A percentile compares a stretch with the other conserved stretches of the same genome.
Evolutionary conservation across 2,888 invertebrate genomes (phyloP).

Genomic region (Folsomia manolachei): DNA sequence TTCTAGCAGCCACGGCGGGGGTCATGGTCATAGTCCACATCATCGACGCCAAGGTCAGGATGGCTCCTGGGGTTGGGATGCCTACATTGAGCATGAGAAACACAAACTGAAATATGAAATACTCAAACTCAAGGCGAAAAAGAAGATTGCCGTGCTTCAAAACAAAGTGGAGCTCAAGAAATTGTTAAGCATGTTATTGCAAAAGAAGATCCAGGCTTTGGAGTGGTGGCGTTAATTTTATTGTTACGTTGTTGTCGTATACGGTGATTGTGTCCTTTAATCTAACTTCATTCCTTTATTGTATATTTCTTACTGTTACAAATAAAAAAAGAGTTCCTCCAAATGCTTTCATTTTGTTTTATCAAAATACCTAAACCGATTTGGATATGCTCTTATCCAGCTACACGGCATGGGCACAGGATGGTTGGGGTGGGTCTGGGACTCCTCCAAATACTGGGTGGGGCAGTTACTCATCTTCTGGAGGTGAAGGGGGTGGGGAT

Average conservation of each 20-base stretch:
- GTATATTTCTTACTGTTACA: too few species aligned
- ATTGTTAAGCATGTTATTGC: conserved; percentile 47
- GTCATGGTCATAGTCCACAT: conserved; percentile 7
- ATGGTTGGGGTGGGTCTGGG: conserved; percentile 23
- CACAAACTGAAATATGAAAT: conserved; percentile 50
- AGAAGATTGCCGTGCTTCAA: conserved; percentile 49
- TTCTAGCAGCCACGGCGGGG: conserved; percentile 3
- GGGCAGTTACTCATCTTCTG: conserved; percentile 12
- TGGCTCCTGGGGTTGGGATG: conserved; percentile 37
- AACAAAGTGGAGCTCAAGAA: conserved; percentile 50
- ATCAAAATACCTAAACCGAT: too few species aligned
- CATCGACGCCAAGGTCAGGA: conserved; percentile 22
- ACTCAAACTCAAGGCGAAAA: conserved; percentile 49
- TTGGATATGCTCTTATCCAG: background rate
- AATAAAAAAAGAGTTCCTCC: too few species aligned
- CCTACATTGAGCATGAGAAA: conserved; percentile 49
- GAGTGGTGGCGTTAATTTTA: conserved; percentile 42
- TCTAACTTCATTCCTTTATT: too few species aligned
- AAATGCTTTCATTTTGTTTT: too few species aligned
- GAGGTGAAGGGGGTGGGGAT: conserved; percentile 7
- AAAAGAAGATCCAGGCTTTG: conserved; percentile 50
- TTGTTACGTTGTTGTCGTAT: too few species aligned
- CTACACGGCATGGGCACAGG: conserved; percentile 15
- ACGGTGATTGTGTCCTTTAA: too few species aligned
- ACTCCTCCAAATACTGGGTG: background rate